These are phyloP conservation scores for Delichon dasypus DNA, from an alignment of 2,797 vertebrate genomes.

Conservation along the genomic window DNA sequence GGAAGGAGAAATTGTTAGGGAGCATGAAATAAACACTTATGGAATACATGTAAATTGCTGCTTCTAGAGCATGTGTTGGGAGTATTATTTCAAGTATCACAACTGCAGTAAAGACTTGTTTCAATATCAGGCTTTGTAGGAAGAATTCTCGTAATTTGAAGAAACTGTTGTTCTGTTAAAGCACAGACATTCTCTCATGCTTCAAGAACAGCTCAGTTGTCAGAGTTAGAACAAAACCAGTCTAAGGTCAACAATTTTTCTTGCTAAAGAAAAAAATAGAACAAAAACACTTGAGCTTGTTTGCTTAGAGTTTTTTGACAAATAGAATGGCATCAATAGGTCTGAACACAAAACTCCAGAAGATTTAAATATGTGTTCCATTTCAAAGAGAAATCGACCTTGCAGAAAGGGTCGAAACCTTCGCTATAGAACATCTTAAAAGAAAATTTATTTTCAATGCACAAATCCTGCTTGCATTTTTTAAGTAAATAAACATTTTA, in stretches of 20 bases:
- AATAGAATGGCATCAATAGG: background rate
- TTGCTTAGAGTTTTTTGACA: background rate
- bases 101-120: background rate
- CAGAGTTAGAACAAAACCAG: background rate
- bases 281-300: background rate
- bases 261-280: background rate
- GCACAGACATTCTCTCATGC: background rate
- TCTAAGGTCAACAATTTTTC: background rate
- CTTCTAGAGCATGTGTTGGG: background rate
- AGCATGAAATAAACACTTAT: background rate
- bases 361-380: background rate
- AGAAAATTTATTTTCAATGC: background rate
- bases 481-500: background rate
- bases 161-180: background rate
- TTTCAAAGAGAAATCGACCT: background rate
- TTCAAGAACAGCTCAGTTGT: background rate
- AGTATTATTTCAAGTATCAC: background rate
- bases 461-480: background rate
- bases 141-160: background rate
- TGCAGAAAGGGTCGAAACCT: background rate
- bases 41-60: background rate
- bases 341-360: background rate
- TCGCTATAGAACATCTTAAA: background rate
- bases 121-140: background rate
- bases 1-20: background rate